Conservation (phyloP, 2,797 vertebrate genomes). For the Mionectes olivaceus region DNA sequence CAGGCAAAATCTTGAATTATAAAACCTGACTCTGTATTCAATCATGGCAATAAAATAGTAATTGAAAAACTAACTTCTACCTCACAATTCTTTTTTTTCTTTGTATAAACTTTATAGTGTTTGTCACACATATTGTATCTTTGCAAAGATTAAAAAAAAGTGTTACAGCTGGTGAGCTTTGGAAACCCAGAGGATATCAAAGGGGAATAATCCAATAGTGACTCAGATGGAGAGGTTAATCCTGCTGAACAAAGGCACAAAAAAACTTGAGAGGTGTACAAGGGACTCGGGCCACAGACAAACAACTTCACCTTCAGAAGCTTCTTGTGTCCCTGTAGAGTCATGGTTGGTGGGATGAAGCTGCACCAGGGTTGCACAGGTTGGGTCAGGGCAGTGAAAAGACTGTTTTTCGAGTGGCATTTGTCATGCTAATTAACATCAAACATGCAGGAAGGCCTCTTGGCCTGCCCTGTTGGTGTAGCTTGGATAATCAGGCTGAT, state of each 20-base stretch:
- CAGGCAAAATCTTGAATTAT: neutral
- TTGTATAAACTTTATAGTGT: neutral
- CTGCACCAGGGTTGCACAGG: neutral
- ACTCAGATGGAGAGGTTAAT: neutral
- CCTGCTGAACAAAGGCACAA: neutral
- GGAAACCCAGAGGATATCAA: neutral
- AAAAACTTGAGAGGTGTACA: neutral
- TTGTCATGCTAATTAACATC: neutral
- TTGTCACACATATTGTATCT: neutral
- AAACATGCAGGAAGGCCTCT: neutral
- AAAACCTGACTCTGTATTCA: neutral
- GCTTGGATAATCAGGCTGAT: neutral
- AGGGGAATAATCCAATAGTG: neutral
- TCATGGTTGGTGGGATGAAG: rapidly evolving
- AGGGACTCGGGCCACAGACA: rapidly evolving
- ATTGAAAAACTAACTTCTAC: neutral
- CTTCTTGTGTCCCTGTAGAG: neutral
- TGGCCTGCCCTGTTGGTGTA: neutral
- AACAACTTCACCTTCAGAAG: neutral
- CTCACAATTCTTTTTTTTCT: neutral
- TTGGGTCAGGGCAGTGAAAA: neutral
- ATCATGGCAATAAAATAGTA: slow-evolving; percentile 54
- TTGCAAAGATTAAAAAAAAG: neutral
- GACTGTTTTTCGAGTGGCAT: rapidly evolving
- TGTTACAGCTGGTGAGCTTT: neutral